Conservation (phyloP, 2,113 vertebrate species). For the Aleadryas rufinucha region DNA sequence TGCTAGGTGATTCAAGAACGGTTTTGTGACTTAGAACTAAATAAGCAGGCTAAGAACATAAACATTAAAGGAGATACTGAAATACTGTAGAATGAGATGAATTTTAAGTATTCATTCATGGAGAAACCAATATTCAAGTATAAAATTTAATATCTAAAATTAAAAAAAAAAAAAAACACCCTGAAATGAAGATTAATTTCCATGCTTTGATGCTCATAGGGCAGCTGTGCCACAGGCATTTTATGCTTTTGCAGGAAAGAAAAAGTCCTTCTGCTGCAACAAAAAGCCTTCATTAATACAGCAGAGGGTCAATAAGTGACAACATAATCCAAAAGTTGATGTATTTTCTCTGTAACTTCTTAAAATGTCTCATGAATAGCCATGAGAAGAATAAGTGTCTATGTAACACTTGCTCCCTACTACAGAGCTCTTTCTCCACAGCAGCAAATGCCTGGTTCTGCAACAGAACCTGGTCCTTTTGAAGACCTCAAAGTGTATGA, state of each 20-base stretch:
- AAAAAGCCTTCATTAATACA: neutral
- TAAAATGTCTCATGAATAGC: neutral
- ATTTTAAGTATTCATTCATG: neutral
- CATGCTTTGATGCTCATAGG: neutral
- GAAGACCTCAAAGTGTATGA: neutral
- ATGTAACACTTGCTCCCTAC: neutral
- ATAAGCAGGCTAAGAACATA: neutral
- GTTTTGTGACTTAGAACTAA: neutral
- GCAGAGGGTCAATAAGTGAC: neutral
- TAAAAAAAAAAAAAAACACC: neutral
- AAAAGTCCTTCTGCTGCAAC: neutral
- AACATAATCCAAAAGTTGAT: neutral
- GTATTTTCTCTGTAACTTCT: neutral
- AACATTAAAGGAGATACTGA: neutral
- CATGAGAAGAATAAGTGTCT: neutral
- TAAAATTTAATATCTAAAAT: neutral
- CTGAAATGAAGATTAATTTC: neutral
- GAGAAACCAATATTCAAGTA: neutral
- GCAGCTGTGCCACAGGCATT: neutral
- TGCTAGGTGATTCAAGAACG: neutral
- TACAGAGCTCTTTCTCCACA: neutral
- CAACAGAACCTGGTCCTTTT: neutral
- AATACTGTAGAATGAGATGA: neutral
- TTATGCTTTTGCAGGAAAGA: neutral
- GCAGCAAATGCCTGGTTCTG: neutral